phyloP scores from a whole-genome alignment of 2,113 vertebrate genomes.

The Cepphus grylle region DNA sequence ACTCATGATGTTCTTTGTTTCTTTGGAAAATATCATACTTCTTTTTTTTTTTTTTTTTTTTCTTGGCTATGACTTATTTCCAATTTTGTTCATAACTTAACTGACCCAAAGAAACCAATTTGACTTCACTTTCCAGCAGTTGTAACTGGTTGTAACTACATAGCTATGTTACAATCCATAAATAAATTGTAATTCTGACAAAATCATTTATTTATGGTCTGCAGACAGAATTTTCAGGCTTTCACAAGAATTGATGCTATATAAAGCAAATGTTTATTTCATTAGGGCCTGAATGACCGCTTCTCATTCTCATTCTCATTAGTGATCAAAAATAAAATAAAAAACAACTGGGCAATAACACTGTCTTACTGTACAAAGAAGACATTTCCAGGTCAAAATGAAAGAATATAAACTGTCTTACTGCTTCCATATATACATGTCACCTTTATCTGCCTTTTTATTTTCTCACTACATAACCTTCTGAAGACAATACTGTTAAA shows the following conservation, averaged over 20 bases:
- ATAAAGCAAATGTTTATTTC: background rate
- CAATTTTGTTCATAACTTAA: background rate
- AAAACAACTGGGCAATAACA: background rate
- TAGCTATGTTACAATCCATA: background rate
- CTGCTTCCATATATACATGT: background rate
- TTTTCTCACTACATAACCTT: background rate
- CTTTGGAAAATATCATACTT: background rate
- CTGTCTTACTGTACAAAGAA: background rate
- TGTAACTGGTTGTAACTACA: background rate
- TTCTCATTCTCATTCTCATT: background rate
- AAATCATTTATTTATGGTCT: background rate
- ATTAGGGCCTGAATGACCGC: background rate
- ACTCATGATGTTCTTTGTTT: background rate
- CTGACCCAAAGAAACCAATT: background rate
- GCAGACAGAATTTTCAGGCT: background rate
- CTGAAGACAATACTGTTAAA: slow-evolving; percentile 44
- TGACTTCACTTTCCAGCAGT: background rate
- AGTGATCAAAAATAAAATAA: background rate
- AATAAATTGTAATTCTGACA: background rate
- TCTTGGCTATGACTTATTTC: background rate
- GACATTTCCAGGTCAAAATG: background rate
- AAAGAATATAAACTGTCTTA: background rate
- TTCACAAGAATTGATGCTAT: background rate
- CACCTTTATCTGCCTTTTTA: background rate
- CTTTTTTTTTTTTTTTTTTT: background rate